phyloP scores from a whole-genome alignment of 2,113 vertebrate species.

The Asarcornis scutulata region DNA sequence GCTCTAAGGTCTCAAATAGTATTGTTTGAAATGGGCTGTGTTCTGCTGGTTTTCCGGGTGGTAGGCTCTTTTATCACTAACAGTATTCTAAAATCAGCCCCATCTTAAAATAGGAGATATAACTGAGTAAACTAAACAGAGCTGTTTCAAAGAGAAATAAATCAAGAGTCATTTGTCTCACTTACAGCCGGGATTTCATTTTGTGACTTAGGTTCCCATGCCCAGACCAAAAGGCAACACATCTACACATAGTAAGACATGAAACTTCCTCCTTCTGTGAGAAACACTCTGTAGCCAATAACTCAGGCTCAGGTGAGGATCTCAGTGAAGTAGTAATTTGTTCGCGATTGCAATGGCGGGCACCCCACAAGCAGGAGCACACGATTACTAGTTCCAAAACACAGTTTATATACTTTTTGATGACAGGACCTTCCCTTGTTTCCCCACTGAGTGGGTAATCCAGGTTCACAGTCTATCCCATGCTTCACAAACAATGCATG shows the following conservation, averaged over 20 bases:
- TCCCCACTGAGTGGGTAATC: too few species aligned
- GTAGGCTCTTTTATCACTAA: not conserved
- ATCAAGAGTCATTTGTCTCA: not conserved
- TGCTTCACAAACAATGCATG: too few species aligned
- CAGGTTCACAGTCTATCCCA: too few species aligned
- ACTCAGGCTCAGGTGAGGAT: too few species aligned
- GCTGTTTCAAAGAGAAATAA: not conserved
- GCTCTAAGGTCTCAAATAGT: constrained; percentile 4
- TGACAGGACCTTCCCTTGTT: too few species aligned
- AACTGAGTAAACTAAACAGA: not conserved
- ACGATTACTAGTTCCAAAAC: too few species aligned
- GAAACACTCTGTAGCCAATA: too few species aligned
- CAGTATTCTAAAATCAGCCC: not conserved
- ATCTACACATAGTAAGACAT: accelerated
- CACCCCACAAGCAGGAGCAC: too few species aligned
- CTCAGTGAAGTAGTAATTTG: too few species aligned
- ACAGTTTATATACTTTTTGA: too few species aligned
- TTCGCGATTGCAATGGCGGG: too few species aligned
- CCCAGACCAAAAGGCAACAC: not conserved
- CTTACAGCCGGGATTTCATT: not conserved
- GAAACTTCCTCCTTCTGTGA: not conserved
- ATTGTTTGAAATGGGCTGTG: constrained; percentile 13
- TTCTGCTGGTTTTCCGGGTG: not conserved
- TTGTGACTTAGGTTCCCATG: not conserved
- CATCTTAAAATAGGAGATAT: not conserved